A percentile compares a stretch with the other conserved stretches of the same genome.
These are phyloP conservation scores for Gallinago paraguaiae DNA, from an alignment of 2,113 vertebrate genomes.

Conservation along the genomic window DNA sequence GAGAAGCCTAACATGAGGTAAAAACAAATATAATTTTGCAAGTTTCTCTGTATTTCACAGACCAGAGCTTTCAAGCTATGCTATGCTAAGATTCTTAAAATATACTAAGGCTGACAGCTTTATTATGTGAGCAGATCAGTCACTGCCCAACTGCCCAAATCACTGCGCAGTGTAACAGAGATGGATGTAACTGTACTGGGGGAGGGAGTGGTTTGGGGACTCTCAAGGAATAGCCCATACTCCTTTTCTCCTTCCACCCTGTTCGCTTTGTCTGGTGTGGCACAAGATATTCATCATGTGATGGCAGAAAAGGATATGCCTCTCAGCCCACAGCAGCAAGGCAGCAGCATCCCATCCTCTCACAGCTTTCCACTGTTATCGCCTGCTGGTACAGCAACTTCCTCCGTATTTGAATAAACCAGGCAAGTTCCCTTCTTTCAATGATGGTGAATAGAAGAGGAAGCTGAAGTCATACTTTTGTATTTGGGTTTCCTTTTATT, in stretches of 20 bases:
- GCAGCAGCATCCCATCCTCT: background rate
- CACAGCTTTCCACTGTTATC: background rate
- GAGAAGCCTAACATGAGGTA: background rate
- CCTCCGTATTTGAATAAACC: background rate
- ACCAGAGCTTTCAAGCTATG: background rate
- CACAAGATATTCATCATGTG: background rate
- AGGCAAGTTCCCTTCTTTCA: slow-evolving; percentile 11
- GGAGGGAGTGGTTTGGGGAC: background rate
- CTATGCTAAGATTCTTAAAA: background rate
- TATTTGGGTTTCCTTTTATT: slow-evolving; percentile 2
- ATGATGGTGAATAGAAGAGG: background rate
- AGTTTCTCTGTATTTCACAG: background rate
- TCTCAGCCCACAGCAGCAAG: background rate
- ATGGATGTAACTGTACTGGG: background rate
- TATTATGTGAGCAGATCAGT: background rate
- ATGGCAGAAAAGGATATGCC: background rate
- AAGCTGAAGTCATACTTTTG: slow-evolving; percentile 19
- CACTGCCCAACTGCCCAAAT: background rate
- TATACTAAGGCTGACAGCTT: background rate
- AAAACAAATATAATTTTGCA: background rate
- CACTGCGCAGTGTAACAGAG: background rate
- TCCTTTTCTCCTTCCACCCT: background rate
- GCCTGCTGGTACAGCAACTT: background rate
- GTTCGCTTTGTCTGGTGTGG: fast-evolving
- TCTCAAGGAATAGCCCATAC: background rate